Percentiles rank a stretch among this genome's conserved stretches.
Conservation (phyloP, 2,888 invertebrate genomes). For the Eulithis prunata region DNA sequence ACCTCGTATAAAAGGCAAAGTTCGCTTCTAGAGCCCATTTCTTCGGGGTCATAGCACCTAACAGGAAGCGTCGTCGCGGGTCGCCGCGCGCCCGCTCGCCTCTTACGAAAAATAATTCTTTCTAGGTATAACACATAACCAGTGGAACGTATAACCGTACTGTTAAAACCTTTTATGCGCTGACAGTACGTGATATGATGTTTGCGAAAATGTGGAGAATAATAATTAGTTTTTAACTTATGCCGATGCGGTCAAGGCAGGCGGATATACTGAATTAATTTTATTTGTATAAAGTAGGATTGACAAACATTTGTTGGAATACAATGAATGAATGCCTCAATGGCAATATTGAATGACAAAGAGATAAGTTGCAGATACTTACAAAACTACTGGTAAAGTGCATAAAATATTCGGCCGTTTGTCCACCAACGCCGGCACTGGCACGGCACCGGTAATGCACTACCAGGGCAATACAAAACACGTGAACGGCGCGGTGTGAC, state of each 20-base stretch:
- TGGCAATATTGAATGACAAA: not conserved
- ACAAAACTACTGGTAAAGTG: too few relatives aligned
- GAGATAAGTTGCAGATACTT: too few relatives aligned
- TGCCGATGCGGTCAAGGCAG: constrained; percentile 5
- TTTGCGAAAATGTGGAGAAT: constrained; percentile 39
- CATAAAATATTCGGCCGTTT: too few relatives aligned
- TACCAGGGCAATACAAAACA: too few relatives aligned
- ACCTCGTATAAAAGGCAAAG: constrained; percentile 62
- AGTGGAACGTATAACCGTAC: constrained; percentile 60
- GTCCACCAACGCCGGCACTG: too few relatives aligned
- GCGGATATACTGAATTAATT: not conserved
- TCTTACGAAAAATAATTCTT: constrained; percentile 80
- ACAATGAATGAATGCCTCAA: not conserved
- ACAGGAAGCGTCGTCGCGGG: constrained; percentile 80
- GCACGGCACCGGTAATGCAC: too few relatives aligned
- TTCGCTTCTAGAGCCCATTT: constrained; percentile 72
- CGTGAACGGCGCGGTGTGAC: too few relatives aligned
- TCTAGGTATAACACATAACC: constrained; percentile 72
- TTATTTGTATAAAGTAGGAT: constrained; percentile 3
- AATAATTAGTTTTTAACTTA: constrained; percentile 24
- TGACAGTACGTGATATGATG: constrained; percentile 42
- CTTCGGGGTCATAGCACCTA: constrained; percentile 83
- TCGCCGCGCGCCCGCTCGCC: constrained; percentile 74
- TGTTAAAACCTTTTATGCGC: constrained; percentile 38
- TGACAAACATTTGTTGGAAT: constrained; percentile 5